Percentiles rank a stretch among this genome's conserved stretches.
Evolutionary conservation across 2,888 invertebrate species (phyloP).

Genomic region (Strigamia transsilvanica): DNA sequence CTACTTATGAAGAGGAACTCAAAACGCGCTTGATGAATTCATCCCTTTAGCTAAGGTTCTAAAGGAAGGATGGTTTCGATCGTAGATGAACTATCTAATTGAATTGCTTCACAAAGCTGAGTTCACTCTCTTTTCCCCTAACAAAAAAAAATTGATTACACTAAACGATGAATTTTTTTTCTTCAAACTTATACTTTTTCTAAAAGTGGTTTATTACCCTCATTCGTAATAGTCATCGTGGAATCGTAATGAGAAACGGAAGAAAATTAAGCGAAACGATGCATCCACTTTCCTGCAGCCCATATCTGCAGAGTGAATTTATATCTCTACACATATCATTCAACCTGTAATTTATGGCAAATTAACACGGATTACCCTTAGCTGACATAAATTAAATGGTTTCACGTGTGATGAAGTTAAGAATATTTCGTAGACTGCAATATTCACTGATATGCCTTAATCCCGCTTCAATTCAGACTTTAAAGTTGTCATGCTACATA

Average conservation of each 20-base stretch:
- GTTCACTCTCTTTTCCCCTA: neutral
- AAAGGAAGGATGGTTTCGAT: conserved; percentile 11
- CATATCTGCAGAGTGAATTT: neutral
- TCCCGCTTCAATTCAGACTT: neutral
- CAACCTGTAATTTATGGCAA: neutral
- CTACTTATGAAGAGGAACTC: conserved; percentile 10
- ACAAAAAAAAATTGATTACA: neutral
- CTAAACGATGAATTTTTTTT: too few species aligned
- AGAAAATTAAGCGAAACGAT: neutral
- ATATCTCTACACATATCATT: neutral
- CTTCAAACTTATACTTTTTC: too few species aligned
- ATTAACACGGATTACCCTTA: neutral
- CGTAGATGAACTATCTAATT: conserved; percentile 26
- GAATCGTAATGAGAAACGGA: neutral
- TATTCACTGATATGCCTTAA: neutral
- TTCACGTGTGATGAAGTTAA: neutral
- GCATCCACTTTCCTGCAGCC: neutral
- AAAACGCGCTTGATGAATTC: conserved; percentile 27
- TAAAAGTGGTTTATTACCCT: neutral
- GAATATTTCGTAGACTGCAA: neutral
- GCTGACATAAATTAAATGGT: neutral
- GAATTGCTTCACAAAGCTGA: conserved; percentile 20
- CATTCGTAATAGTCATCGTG: too few species aligned
- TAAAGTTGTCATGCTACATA: neutral
- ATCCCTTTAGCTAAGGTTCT: conserved; percentile 14